Percentiles rank a stretch among this genome's conserved stretches.
Evolutionary conservation across 2,113 vertebrate species (phyloP).

Genomic region (Suncus etruscus): DNA sequence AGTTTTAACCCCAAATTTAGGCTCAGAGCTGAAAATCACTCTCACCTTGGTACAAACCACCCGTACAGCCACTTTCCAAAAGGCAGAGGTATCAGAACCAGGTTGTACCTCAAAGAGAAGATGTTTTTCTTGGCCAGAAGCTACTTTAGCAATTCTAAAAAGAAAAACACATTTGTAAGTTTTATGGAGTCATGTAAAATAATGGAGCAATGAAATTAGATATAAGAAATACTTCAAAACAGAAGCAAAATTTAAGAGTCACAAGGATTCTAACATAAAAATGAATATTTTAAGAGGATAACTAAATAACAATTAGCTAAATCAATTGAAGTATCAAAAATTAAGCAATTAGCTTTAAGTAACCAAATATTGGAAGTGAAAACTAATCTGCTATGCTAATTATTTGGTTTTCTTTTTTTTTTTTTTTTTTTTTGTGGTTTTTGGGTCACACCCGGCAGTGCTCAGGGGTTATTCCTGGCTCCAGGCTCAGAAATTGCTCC

Average conservation of each 20-base stretch:
- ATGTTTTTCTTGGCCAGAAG: slow-evolving; percentile 95
- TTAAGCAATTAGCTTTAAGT: slow-evolving; percentile 46
- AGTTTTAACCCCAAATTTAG: not conserved
- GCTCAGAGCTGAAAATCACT: slow-evolving; percentile 2
- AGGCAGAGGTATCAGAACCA: slow-evolving; percentile 95
- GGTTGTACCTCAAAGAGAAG: slow-evolving; percentile 97
- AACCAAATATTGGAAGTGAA: slow-evolving; percentile 24
- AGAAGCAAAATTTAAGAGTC: slow-evolving; percentile 31
- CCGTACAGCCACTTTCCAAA: slow-evolving; percentile 97
- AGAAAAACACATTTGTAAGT: slow-evolving; percentile 48
- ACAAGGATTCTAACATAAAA: slow-evolving; percentile 27
- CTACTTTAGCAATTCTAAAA: slow-evolving; percentile 94
- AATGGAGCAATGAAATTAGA: slow-evolving; percentile 43
- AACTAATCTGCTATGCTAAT: no score
- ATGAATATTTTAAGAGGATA: slow-evolving; percentile 33
- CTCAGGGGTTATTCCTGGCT: no score
- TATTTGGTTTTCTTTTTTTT: no score
- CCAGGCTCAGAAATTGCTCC: no score
- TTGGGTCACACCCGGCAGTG: no score
- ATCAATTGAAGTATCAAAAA: slow-evolving; percentile 57
- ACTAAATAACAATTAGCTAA: slow-evolving; percentile 40
- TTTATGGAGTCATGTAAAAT: slow-evolving; percentile 60
- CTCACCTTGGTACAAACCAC: slow-evolving; percentile 97
- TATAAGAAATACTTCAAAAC: slow-evolving; percentile 55
- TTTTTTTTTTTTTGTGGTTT: no score